These are phyloP conservation scores for Criorhina ranunculi DNA, from an alignment of 2,888 invertebrate genomes.

Conservation along the genomic window DNA sequence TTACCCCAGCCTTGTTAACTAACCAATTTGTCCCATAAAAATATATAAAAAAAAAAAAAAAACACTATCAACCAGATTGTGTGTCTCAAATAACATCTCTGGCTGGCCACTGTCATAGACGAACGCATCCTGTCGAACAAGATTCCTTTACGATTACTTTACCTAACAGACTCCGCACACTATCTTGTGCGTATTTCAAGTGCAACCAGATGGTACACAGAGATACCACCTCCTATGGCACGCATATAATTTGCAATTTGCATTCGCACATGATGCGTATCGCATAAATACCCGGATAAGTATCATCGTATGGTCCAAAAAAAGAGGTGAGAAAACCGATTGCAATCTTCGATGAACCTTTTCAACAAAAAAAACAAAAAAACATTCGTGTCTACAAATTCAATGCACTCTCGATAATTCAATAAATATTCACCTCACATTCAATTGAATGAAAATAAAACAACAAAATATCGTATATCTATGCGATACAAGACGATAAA, in stretches of 20 bases:
- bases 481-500: constrained; percentile 59
- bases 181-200: constrained; percentile 37
- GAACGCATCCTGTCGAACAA: constrained; percentile 58
- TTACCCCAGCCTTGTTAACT: constrained; percentile 56
- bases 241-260: constrained; percentile 72
- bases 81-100: constrained; percentile 10
- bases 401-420: constrained; percentile 42
- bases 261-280: constrained; percentile 52
- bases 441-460: constrained; percentile 48
- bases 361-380: too few species aligned
- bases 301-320: constrained; percentile 31
- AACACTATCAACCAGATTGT: neutral
- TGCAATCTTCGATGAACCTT: constrained; percentile 11
- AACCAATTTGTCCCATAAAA: constrained; percentile 72
- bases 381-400: constrained; percentile 31
- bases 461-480: constrained; percentile 59
- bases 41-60: constrained; percentile 37
- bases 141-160: constrained; percentile 60
- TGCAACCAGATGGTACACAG: constrained; percentile 42
- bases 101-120: constrained; percentile 30
- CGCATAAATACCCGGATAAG: constrained; percentile 49
- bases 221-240: constrained; percentile 39
- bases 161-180: constrained; percentile 55
- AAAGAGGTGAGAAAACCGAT: constrained; percentile 42
- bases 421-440: constrained; percentile 68